These are phyloP conservation scores for Pteruthius melanotis DNA, from an alignment of 2,113 vertebrate species.

Conservation along the genomic window DNA sequence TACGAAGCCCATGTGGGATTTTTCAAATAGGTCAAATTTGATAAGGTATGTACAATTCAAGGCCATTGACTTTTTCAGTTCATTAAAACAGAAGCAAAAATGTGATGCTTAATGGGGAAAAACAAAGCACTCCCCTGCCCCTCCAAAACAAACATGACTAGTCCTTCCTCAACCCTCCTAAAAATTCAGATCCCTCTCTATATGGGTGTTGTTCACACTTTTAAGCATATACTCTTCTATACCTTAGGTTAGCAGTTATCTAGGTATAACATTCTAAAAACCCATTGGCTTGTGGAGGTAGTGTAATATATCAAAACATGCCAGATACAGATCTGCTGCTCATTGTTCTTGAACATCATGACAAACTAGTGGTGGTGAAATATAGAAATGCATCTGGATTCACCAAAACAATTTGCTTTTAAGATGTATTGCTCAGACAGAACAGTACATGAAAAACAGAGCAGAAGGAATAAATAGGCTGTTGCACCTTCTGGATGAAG, in stretches of 20 bases:
- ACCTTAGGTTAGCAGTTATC: neutral
- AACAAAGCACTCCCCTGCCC: neutral
- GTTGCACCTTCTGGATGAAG: conserved; percentile 26
- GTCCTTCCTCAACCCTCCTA: neutral
- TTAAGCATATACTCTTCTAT: neutral
- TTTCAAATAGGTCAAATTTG: neutral
- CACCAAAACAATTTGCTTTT: neutral
- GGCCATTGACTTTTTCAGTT: neutral
- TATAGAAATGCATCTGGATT: neutral
- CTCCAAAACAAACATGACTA: neutral
- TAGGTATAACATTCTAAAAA: neutral
- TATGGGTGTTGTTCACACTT: neutral
- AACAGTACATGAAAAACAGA: neutral
- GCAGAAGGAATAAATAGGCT: conserved; percentile 20
- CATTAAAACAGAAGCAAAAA: neutral
- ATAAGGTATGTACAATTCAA: neutral
- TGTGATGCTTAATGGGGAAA: neutral
- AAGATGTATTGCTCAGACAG: neutral
- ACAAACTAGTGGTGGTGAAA: neutral
- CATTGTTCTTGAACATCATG: neutral
- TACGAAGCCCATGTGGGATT: neutral
- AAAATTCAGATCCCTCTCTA: neutral
- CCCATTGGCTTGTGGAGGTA: neutral
- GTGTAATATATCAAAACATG: neutral
- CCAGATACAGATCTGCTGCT: neutral